Conservation (phyloP, 2,113 vertebrate species). For the Sorex araneus region DNA sequence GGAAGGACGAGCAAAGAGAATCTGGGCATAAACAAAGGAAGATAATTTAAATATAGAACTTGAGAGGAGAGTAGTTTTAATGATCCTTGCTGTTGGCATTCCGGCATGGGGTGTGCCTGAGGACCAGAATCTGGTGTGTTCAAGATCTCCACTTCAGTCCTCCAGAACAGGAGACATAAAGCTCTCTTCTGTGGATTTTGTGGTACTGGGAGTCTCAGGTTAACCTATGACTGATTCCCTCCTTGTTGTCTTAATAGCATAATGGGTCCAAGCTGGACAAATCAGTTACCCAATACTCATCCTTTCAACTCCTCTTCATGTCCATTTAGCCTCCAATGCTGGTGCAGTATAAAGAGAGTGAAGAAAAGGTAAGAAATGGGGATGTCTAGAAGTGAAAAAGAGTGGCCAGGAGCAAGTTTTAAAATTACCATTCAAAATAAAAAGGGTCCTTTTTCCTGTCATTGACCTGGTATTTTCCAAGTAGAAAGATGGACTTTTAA, state of each 20-base stretch:
- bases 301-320: neutral
- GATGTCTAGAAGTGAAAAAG: neutral
- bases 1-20: neutral
- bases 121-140: neutral
- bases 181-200: too few relatives aligned
- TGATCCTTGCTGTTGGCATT: neutral
- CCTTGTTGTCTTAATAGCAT: neutral
- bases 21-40: neutral
- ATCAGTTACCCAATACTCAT: too few relatives aligned
- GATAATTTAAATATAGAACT: neutral
- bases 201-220: neutral
- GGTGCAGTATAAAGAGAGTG: neutral
- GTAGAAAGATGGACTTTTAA: neutral
- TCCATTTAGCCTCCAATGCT: fast-evolving
- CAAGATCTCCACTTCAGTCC: neutral
- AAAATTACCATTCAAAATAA: neutral
- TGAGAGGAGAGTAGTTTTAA: neutral
- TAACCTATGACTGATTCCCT: neutral
- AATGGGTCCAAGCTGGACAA: neutral
- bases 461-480: neutral
- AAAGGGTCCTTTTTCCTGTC: neutral
- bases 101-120: neutral
- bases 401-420: neutral
- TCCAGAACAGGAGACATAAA: fast-evolving
- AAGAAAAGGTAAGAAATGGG: neutral